phyloP scores from a whole-genome alignment of 2,888 invertebrate species.

The Netelia inedita region DNA sequence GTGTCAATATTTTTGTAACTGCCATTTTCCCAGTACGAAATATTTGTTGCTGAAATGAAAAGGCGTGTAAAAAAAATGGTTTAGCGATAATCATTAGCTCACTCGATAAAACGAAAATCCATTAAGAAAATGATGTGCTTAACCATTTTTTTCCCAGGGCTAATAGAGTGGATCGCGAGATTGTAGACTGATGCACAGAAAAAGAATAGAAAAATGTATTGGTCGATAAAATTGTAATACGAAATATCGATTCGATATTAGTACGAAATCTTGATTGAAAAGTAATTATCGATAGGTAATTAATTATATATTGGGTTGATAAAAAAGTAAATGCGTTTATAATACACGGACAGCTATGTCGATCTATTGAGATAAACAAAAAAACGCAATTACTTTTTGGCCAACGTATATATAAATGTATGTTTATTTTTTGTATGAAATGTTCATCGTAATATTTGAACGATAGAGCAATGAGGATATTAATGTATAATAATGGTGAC shows the following conservation, averaged over 20 bases:
- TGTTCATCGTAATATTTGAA: not conserved
- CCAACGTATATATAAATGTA: too few species aligned
- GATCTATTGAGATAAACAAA: too few species aligned
- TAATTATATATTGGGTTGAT: not conserved
- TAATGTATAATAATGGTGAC: constrained; percentile 31
- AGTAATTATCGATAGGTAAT: not conserved
- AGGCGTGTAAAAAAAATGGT: not conserved
- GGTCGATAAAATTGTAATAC: not conserved
- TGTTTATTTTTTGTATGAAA: not conserved
- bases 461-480: not conserved
- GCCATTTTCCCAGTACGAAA: not conserved
- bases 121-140: not conserved
- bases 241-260: not conserved
- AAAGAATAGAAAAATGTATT: constrained; percentile 20
- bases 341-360: too few species aligned
- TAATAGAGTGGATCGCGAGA: constrained; percentile 15
- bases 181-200: constrained; percentile 34
- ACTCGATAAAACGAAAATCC: not conserved
- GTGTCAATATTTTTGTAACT: not conserved
- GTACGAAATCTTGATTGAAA: not conserved
- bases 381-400: too few species aligned
- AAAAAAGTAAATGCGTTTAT: too few species aligned
- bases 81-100: not conserved
- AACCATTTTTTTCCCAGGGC: constrained; percentile 24
- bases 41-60: too few species aligned